Percentiles rank a stretch among this genome's conserved stretches.
phyloP scores from a whole-genome alignment of 2,797 vertebrate genomes.

The Takifugu ocellatus region DNA sequence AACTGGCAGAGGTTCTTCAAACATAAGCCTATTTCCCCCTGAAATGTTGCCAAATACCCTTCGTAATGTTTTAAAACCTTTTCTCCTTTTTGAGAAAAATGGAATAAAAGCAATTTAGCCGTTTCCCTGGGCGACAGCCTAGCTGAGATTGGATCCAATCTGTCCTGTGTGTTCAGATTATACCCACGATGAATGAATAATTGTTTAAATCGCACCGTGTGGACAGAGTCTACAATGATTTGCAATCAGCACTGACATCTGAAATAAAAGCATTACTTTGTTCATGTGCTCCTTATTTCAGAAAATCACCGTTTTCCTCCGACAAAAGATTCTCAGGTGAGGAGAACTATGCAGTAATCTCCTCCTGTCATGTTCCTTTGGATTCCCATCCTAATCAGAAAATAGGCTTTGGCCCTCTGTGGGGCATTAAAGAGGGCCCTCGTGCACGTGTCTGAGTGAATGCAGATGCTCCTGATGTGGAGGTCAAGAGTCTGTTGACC shows the following conservation, averaged over 20 bases:
- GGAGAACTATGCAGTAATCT: not conserved
- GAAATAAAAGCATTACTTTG: conserved; percentile 16
- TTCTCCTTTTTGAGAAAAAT: no score
- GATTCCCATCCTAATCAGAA: no score
- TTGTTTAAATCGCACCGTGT: no score
- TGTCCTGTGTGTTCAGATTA: no score
- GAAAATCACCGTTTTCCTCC: not conserved
- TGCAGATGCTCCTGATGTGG: conserved; percentile 7
- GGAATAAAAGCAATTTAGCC: not conserved
- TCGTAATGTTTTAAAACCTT: no score
- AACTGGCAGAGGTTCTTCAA: not conserved
- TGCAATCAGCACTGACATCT: not conserved
- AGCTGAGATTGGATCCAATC: no score
- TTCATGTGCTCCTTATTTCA: conserved; percentile 31
- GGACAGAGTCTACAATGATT: not conserved
- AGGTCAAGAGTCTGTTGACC: conserved; percentile 19
- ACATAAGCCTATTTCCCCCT: no score
- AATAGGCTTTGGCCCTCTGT: no score
- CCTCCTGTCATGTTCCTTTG: not conserved
- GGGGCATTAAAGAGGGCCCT: not conserved
- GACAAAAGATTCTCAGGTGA: not conserved
- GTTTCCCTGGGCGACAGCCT: no score
- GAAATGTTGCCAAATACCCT: no score
- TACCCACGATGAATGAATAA: no score
- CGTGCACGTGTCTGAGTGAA: conserved; percentile 2